Evolutionary conservation across 2,113 vertebrate genomes (phyloP).

Genomic region (Xerus inauris): DNA sequence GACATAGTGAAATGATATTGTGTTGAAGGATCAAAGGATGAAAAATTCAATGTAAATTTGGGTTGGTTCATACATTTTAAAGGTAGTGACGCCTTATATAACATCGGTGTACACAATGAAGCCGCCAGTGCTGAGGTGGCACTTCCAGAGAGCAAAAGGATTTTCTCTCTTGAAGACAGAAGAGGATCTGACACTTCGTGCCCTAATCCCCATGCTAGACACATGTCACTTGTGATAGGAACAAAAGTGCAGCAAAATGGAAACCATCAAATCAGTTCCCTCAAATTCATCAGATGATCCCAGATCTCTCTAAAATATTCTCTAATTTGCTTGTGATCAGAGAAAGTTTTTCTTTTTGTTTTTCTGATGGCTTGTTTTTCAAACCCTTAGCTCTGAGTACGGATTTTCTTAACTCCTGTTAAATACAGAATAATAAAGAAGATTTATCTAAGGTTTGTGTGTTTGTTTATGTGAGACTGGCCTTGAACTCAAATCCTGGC

Average conservation of each 20-base stretch:
- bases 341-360: background rate
- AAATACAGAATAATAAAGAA: background rate
- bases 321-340: background rate
- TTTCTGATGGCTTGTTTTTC: background rate
- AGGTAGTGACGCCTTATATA: constrained; percentile 7
- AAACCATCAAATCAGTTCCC: background rate
- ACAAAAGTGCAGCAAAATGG: background rate
- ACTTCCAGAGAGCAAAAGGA: constrained; percentile 2
- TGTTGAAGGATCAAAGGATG: constrained; percentile 63
- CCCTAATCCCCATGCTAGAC: background rate
- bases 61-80: constrained; percentile 39
- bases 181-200: background rate
- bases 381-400: background rate
- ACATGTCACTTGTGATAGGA: background rate
- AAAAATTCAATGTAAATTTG: constrained; percentile 24
- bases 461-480: background rate
- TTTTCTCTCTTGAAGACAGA: background rate
- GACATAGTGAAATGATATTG: constrained; percentile 57
- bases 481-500: too few relatives aligned
- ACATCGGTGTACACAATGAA: background rate
- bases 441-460: background rate
- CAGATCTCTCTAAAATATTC: background rate
- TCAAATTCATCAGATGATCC: background rate
- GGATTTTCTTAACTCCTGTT: constrained; percentile 5
- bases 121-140: background rate